phyloP scores from a whole-genome alignment of 2,888 invertebrate species.

The Lissonota sp. region DNA sequence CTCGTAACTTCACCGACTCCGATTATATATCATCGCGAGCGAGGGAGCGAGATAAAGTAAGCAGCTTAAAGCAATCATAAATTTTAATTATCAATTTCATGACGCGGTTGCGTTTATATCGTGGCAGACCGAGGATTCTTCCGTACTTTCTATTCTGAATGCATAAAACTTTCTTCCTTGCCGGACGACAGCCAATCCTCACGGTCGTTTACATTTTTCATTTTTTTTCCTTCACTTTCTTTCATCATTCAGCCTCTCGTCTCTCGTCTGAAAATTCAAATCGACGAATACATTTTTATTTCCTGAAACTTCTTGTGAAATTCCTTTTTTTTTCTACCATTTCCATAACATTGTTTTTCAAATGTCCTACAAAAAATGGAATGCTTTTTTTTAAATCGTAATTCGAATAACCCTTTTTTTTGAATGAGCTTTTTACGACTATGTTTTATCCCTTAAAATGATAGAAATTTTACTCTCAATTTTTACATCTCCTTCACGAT shows the following conservation, averaged over 20 bases:
- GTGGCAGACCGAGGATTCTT: slow-evolving; percentile 20
- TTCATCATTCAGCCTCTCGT: too few species aligned
- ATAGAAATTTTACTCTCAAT: too few species aligned
- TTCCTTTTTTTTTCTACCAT: too few species aligned
- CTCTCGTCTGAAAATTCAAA: too few species aligned
- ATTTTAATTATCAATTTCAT: slow-evolving; percentile 75
- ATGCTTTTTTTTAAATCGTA: too few species aligned
- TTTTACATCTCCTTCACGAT: too few species aligned
- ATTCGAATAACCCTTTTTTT: too few species aligned
- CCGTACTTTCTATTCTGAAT: slow-evolving; percentile 31
- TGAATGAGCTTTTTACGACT: too few species aligned
- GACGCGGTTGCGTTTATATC: slow-evolving; percentile 16
- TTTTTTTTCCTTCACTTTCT: too few species aligned
- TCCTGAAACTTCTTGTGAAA: background rate
- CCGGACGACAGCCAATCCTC: slow-evolving; percentile 1
- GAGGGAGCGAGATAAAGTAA: slow-evolving; percentile 48
- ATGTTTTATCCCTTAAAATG: too few species aligned
- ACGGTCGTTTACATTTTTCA: slow-evolving; percentile 7
- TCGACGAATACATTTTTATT: background rate
- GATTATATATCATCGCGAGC: background rate
- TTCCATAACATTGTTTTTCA: too few species aligned
- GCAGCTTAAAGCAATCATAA: slow-evolving; percentile 70
- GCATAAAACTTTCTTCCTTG: slow-evolving; percentile 26
- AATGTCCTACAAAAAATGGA: too few species aligned
- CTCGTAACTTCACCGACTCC: slow-evolving; percentile 33